Base-by-base conservation (phyloP, 2,113 vertebrate genomes). In the Eurystomus gularis region DNA sequence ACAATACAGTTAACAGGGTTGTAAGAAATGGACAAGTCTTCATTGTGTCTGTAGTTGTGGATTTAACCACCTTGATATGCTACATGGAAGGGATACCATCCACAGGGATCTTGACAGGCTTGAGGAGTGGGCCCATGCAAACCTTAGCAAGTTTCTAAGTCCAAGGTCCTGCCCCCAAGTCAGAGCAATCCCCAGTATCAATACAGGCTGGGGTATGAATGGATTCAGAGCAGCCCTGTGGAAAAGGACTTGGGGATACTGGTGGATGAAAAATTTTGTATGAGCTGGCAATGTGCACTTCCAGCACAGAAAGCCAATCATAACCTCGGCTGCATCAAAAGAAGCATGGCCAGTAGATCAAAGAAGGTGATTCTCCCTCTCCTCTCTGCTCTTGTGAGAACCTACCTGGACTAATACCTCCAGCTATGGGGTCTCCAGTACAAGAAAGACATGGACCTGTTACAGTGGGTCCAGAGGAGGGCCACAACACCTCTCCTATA, bases 401-500 rank as follows among this genome's bases (percentile, higher is more conserved):
- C 35, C 11, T 10, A 17, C 11, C 19, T 49, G 12, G n/a, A 25
- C 28, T n/a, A n/a, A 6, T 23, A 40, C 12, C 14, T n/a, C 18
- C 75, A 40, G 14, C 37, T 33, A 5, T 15, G 19, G 31, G 24
- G 14, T 29, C 26, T 33, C 40, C 23, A 57, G 42, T 13, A 42
- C 13, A 73, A 42, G 49, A 42, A 24, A 40, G 68, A 42, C 42
- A 57, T 26, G 17, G 42, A 35, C 13, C 35, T 57, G 13, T 57
- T n/a, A 2, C 10, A 80, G 15, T 0, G 1, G 5, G 21, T 52
- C 33, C 10, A n/a, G 24, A 48, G 57, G 15, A 55, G 19, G 15
- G 5, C 19, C 24, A 64, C 24, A 9, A 7, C 15, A 55, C 10
- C 24, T 48, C n/a, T 72, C 18, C 48, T 57, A 1, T 40, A 11